phyloP scores from a whole-genome alignment of 1,140 invertebrate genomes.

The Drosophila auraria region DNA sequence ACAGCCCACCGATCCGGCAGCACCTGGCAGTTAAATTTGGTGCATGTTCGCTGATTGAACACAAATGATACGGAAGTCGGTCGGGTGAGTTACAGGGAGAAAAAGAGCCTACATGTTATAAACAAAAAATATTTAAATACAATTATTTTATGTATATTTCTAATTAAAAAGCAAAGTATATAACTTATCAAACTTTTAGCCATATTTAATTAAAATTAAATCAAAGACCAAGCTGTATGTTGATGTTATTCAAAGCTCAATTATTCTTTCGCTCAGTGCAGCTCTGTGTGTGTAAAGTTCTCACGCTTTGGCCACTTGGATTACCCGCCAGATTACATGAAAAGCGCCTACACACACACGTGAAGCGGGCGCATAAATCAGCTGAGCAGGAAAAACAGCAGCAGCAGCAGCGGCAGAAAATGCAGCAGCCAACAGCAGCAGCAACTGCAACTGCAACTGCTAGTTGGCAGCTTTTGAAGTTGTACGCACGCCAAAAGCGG shows the following conservation, averaged over 20 bases:
- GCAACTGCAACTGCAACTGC: conserved; percentile 54
- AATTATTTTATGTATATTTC: too few species aligned
- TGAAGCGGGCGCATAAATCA: conserved; percentile 71
- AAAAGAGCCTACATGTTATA: not conserved
- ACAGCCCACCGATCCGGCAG: conserved; percentile 48
- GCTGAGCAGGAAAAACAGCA: conserved; percentile 51
- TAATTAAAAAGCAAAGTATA: too few species aligned
- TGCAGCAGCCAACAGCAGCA: conserved; percentile 8
- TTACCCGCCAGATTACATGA: conserved; percentile 83
- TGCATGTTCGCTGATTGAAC: conserved; percentile 82
- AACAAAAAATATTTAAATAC: not conserved
- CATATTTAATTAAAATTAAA: not conserved
- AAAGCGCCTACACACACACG: conserved; percentile 76
- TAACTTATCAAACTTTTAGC: too few species aligned
- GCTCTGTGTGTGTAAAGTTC: conserved; percentile 70
- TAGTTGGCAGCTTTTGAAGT: conserved; percentile 67
- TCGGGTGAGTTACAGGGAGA: conserved; percentile 29
- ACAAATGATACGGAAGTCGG: conserved; percentile 82
- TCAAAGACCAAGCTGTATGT: not conserved
- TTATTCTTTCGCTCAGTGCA: conserved; percentile 2
- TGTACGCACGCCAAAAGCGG: conserved; percentile 83
- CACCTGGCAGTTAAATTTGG: conserved; percentile 80
- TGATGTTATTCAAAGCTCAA: too few species aligned
- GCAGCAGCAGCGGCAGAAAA: conserved; percentile 6
- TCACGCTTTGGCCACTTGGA: conserved; percentile 81